These are phyloP conservation scores for Coreoperca whiteheadi DNA, from an alignment of 2,113 vertebrate genomes.

Conservation along the genomic window DNA sequence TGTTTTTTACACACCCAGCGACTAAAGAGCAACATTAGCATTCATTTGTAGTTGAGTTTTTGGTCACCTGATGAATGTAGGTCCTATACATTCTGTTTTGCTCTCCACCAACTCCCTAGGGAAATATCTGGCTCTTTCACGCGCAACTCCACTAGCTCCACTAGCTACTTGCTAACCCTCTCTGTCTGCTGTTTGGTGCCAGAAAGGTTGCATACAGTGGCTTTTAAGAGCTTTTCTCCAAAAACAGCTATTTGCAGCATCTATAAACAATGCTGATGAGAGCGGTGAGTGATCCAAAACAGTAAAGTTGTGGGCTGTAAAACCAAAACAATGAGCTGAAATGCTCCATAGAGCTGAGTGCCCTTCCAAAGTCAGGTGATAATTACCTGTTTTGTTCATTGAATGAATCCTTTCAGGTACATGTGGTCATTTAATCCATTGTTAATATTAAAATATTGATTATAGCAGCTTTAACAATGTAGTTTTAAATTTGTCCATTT, in stretches of 20 bases:
- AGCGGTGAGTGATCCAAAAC: not conserved
- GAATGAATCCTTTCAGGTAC: not conserved
- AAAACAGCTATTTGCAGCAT: not conserved
- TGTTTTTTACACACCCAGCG: not conserved
- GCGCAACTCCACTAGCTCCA: no score
- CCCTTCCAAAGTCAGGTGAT: not conserved
- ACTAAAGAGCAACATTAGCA: not conserved
- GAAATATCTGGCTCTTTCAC: not conserved
- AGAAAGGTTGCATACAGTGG: not conserved
- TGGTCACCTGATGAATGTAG: not conserved
- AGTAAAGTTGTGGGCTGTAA: not conserved
- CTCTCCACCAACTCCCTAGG: not conserved
- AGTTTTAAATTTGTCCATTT: not conserved
- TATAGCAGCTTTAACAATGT: no score
- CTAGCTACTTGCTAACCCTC: not conserved
- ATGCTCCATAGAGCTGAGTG: not conserved
- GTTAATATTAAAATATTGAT: not conserved
- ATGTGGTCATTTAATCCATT: not conserved
- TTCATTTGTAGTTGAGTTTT: not conserved
- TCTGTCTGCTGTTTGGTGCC: not conserved
- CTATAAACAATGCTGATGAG: no score
- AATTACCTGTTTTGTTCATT: not conserved
- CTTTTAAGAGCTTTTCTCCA: not conserved
- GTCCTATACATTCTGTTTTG: not conserved
- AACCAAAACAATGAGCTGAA: not conserved